Percentiles rank a stretch among this genome's conserved stretches.
These are phyloP conservation scores for Asteroscopus sphinx DNA, from an alignment of 2,888 invertebrate species.

Conservation along the genomic window DNA sequence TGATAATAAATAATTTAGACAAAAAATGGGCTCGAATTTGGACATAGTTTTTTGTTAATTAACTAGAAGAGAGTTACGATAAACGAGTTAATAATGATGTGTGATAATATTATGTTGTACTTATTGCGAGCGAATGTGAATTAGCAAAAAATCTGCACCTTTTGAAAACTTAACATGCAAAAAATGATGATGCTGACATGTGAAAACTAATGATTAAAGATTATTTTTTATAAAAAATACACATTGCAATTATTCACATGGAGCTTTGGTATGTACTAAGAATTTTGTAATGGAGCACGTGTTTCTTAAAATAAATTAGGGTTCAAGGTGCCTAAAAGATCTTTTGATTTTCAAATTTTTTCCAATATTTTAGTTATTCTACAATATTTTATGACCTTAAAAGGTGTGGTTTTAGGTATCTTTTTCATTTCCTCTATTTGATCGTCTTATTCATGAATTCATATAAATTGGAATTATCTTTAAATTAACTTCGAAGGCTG, in stretches of 20 bases:
- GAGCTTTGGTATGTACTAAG: neutral
- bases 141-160: neutral
- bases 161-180: slow-evolving; percentile 3
- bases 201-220: slow-evolving; percentile 1
- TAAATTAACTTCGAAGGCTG: no score
- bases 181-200: neutral
- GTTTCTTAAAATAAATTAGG: no score
- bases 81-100: neutral
- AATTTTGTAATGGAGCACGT: neutral
- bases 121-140: neutral
- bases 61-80: neutral
- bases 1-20: neutral
- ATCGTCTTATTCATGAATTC: no score
- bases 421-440: no score
- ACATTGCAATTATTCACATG: neutral
- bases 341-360: no score
- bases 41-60: neutral
- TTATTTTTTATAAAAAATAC: slow-evolving; percentile 1
- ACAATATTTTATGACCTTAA: no score
- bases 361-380: no score
- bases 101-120: neutral
- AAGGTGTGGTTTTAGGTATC: no score
- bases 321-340: no score
- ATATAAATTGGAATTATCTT: no score
- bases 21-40: neutral